phyloP scores from a whole-genome alignment of 2,113 vertebrate species.

The Aphelocoma coerulescens region DNA sequence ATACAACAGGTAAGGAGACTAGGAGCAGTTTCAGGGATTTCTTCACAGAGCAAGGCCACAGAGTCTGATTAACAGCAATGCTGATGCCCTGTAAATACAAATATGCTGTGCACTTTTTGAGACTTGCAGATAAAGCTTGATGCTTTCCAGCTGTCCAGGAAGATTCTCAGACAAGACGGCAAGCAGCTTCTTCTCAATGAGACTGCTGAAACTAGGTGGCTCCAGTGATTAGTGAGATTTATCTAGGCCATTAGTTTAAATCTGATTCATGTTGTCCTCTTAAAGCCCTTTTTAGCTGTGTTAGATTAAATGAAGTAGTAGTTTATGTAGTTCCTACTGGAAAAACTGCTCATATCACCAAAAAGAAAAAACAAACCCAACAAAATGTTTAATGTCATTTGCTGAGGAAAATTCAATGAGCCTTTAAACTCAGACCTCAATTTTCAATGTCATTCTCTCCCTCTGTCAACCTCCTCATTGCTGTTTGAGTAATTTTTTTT shows the following conservation, averaged over 20 bases:
- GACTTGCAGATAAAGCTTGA: neutral
- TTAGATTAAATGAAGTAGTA: neutral
- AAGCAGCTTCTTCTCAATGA: neutral
- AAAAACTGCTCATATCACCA: neutral
- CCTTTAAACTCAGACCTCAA: neutral
- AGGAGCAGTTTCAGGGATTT: neutral
- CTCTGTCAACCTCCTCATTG: neutral
- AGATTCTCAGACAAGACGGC: neutral
- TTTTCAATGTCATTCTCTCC: neutral
- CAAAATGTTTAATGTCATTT: neutral
- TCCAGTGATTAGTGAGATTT: neutral
- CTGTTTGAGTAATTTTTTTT: neutral
- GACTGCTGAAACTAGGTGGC: neutral
- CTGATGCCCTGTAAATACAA: neutral
- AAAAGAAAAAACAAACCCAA: neutral
- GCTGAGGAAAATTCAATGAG: neutral
- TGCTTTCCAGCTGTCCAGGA: neutral
- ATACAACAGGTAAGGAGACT: neutral
- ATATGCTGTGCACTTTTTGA: neutral
- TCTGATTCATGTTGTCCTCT: neutral
- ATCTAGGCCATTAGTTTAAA: neutral
- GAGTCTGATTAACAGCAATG: neutral
- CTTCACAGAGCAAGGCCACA: neutral
- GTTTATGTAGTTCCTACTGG: neutral
- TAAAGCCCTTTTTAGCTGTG: neutral